phyloP scores from a whole-genome alignment of 2,797 vertebrate genomes.

The Pseudopleuronectes americanus region DNA sequence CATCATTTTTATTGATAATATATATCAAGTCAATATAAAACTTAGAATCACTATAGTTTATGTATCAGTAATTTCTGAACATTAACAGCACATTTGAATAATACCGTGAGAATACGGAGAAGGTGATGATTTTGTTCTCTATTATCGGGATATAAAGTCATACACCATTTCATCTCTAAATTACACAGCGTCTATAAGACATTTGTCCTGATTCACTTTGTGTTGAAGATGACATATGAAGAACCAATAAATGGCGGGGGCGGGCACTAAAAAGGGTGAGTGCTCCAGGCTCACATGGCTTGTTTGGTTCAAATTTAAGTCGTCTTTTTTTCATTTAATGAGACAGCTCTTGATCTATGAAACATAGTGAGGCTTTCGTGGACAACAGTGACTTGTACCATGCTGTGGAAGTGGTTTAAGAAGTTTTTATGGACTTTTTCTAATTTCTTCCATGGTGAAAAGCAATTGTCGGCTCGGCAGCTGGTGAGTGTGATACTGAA shows the following conservation, averaged over 20 bases:
- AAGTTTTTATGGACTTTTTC: conserved; percentile 5
- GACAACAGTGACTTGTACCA: neutral
- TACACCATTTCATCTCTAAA: neutral
- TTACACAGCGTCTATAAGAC: neutral
- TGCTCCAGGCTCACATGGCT: too few species aligned
- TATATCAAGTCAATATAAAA: too few species aligned
- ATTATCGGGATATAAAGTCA: neutral
- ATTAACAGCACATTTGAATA: too few species aligned
- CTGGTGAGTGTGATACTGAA: conserved; percentile 19
- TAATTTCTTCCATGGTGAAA: neutral
- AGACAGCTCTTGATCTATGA: neutral
- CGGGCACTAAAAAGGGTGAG: too few species aligned
- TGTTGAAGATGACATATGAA: too few species aligned
- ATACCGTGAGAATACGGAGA: too few species aligned
- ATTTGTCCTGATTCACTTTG: too few species aligned
- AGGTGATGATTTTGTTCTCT: too few species aligned
- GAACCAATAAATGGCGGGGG: too few species aligned
- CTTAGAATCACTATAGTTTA: too few species aligned
- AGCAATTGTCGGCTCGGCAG: neutral
- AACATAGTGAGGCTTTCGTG: neutral
- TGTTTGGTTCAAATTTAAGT: neutral
- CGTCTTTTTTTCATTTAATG: neutral
- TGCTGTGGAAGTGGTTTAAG: conserved; percentile 36
- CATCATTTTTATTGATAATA: too few species aligned
- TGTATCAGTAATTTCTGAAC: too few species aligned